A percentile compares a stretch with the other conserved stretches of the same genome.
phyloP scores from a whole-genome alignment of 2,888 invertebrate species.

The Andricus curvator region DNA sequence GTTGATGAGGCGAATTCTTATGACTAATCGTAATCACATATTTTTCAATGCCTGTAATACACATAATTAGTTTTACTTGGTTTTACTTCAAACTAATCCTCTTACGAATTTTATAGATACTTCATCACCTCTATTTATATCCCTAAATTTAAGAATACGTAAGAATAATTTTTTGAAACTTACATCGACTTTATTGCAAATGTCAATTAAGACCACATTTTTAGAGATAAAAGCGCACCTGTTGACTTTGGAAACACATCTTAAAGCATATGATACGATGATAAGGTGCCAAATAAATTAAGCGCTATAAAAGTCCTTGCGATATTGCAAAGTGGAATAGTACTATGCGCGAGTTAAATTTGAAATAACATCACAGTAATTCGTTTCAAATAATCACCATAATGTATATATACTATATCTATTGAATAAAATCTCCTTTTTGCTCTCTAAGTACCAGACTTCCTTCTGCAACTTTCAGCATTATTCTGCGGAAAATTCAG shows the following conservation, averaged over 20 bases:
- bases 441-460: too few relatives aligned
- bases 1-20: constrained; percentile 22
- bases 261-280: not conserved
- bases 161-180: too few relatives aligned
- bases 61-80: not conserved
- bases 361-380: not conserved
- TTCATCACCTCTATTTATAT: too few relatives aligned
- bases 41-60: not conserved
- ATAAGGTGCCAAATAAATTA: not conserved
- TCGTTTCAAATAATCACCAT: too few relatives aligned
- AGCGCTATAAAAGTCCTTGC: not conserved
- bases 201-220: not conserved
- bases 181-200: too few relatives aligned
- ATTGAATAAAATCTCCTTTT: too few relatives aligned
- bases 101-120: too few relatives aligned
- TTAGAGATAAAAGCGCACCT: not conserved
- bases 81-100: not conserved
- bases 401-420: too few relatives aligned
- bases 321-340: not conserved
- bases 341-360: not conserved
- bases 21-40: not conserved
- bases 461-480: too few relatives aligned
- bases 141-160: too few relatives aligned
- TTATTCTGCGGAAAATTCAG: too few relatives aligned
- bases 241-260: not conserved